Conservation (phyloP, 2,113 vertebrate genomes). For the Oryzias curvinotus region DNA sequence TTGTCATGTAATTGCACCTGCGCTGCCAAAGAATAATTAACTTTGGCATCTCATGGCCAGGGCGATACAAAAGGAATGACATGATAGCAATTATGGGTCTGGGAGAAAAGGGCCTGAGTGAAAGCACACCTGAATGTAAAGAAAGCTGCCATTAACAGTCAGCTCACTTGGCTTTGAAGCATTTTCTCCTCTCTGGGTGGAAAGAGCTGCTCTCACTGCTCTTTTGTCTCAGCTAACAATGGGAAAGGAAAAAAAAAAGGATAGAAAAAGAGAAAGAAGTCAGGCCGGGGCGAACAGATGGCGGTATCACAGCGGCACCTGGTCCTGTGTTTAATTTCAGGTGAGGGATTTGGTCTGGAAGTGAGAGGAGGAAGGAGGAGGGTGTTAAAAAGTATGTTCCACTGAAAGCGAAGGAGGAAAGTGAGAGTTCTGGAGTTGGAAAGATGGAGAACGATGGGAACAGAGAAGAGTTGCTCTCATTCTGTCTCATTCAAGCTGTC, state of each 20-base stretch:
- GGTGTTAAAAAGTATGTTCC: slow-evolving; percentile 51
- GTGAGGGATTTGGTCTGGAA: slow-evolving; percentile 66
- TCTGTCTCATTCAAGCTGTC: slow-evolving; percentile 39
- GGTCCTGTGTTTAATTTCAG: slow-evolving; percentile 78
- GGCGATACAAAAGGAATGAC: slow-evolving; percentile 68
- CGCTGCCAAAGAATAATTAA: slow-evolving; percentile 75
- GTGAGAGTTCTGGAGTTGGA: slow-evolving; percentile 20
- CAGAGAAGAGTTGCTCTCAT: slow-evolving; percentile 30
- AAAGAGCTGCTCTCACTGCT: slow-evolving; percentile 25
- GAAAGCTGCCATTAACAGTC: slow-evolving; percentile 60
- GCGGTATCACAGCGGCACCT: slow-evolving; percentile 71
- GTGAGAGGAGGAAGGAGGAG: slow-evolving; percentile 29
- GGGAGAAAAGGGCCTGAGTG: slow-evolving; percentile 34
- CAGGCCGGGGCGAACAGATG: slow-evolving; percentile 70
- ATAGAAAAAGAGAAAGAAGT: slow-evolving; percentile 33
- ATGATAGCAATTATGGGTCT: slow-evolving; percentile 67
- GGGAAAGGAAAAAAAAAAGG: slow-evolving; percentile 3
- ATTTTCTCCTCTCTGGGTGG: slow-evolving; percentile 26
- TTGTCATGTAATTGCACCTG: slow-evolving; percentile 80
- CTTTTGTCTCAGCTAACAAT: slow-evolving; percentile 35
- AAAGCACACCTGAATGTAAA: slow-evolving; percentile 62
- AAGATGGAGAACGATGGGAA: slow-evolving; percentile 5
- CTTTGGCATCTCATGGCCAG: slow-evolving; percentile 67
- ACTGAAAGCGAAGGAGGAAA: slow-evolving; percentile 29
- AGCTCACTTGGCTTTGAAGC: slow-evolving; percentile 11